phyloP scores from a whole-genome alignment of 1,140 invertebrate genomes.

The Solenopsis fugax region DNA sequence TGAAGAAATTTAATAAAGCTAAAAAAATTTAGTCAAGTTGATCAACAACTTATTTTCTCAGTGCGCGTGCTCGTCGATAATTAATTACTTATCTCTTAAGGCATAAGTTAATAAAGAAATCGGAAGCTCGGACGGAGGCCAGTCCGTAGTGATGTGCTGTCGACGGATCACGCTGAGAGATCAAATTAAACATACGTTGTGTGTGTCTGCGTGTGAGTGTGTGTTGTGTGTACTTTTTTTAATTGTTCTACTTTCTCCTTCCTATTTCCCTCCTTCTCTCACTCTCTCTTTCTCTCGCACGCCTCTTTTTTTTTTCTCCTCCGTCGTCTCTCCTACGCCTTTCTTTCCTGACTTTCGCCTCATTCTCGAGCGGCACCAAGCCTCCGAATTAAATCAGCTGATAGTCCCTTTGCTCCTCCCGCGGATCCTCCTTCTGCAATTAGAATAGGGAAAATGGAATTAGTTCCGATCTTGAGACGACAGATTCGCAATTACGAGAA shows the following conservation, averaged over 20 bases:
- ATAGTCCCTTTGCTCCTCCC: slow-evolving; percentile 53
- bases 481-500: background rate
- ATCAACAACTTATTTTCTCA: no score
- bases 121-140: slow-evolving; percentile 76
- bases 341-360: slow-evolving; percentile 60
- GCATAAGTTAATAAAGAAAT: slow-evolving; percentile 65
- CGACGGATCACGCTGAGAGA: slow-evolving; percentile 71
- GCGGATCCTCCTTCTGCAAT: slow-evolving; percentile 75
- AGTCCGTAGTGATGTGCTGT: slow-evolving; percentile 75
- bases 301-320: background rate
- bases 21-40: no score
- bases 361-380: slow-evolving; percentile 21
- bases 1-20: no score
- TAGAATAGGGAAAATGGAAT: slow-evolving; percentile 35
- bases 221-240: slow-evolving; percentile 30
- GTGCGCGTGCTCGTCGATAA: background rate
- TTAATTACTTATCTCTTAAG: slow-evolving; percentile 66
- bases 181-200: slow-evolving; percentile 37
- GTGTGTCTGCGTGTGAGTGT: no score
- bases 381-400: slow-evolving; percentile 66
- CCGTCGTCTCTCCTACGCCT: slow-evolving; percentile 1
- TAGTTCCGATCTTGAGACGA: slow-evolving; percentile 24
- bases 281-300: background rate
- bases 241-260: slow-evolving; percentile 51
- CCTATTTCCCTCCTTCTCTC: background rate